Evolutionary conservation across 2,888 invertebrate species (phyloP).

Genomic region (Eurytoma adleriae): DNA sequence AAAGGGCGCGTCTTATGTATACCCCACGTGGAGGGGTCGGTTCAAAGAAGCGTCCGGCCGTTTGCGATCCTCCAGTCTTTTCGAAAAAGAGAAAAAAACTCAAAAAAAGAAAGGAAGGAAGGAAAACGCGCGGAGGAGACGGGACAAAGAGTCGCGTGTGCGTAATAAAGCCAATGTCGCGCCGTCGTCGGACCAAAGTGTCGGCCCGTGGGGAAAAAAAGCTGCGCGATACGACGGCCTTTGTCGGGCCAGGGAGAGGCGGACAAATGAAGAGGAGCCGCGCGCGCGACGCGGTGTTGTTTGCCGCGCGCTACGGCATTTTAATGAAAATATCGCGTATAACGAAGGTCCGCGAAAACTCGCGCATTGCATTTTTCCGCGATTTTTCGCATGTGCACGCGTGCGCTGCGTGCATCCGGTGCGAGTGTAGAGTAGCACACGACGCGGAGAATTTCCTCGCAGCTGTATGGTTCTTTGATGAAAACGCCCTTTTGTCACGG

Average conservation of each 20-base stretch:
- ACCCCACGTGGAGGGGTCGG: background rate
- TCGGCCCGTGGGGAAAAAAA: background rate
- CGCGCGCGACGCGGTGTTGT: too few relatives aligned
- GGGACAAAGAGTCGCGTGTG: background rate
- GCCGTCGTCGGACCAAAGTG: background rate
- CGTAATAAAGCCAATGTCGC: conserved; percentile 35
- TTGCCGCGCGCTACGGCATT: background rate
- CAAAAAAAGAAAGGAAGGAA: background rate
- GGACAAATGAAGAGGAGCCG: background rate
- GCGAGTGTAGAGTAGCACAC: background rate
- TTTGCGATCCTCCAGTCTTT: too few relatives aligned
- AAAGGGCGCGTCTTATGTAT: background rate
- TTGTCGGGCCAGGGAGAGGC: background rate
- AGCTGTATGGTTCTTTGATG: conserved; percentile 30
- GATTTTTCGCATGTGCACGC: background rate
- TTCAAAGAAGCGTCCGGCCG: too few relatives aligned
- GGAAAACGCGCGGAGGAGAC: background rate
- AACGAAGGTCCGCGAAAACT: conserved; percentile 13
- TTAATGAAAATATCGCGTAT: conserved; percentile 42
- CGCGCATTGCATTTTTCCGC: background rate
- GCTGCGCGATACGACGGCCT: background rate
- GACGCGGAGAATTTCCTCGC: conserved; percentile 14
- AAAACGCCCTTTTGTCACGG: conserved; percentile 45
- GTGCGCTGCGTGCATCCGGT: background rate
- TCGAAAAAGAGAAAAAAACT: background rate